Percentiles rank a stretch among this genome's conserved stretches.
Conservation (phyloP, 1,140 invertebrate species). For the Samia ricini region DNA sequence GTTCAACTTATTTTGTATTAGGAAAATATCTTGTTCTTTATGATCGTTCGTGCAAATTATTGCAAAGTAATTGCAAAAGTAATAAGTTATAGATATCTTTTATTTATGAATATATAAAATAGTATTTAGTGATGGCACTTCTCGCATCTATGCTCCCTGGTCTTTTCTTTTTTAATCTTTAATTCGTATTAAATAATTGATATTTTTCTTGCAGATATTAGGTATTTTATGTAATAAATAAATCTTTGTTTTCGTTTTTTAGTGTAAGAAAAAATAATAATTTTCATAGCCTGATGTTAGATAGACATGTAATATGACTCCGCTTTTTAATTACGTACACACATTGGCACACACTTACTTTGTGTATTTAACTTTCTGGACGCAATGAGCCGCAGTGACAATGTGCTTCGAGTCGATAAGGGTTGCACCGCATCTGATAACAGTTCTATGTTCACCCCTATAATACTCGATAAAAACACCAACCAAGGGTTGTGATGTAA, state of each 20-base stretch:
- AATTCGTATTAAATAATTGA: too few species aligned
- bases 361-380: slow-evolving; percentile 20
- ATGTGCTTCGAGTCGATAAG: slow-evolving; percentile 87
- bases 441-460: neutral
- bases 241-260: too few species aligned
- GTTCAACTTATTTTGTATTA: neutral
- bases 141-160: too few species aligned
- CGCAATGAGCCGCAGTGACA: slow-evolving; percentile 94
- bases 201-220: too few species aligned
- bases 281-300: too few species aligned
- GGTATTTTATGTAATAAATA: too few species aligned
- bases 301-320: too few species aligned
- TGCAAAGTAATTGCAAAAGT: neutral
- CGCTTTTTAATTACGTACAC: too few species aligned
- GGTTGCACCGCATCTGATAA: slow-evolving; percentile 86
- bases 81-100: neutral
- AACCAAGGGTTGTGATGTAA: slow-evolving; percentile 25
- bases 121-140: too few species aligned
- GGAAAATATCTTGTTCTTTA: neutral
- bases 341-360: slow-evolving; percentile 21
- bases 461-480: slow-evolving; percentile 20
- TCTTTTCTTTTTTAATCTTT: too few species aligned
- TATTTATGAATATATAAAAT: too few species aligned
- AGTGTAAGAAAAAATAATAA: too few species aligned
- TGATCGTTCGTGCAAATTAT: neutral